Conservation (phyloP, 1,140 invertebrate species). For the Metaphire vulgaris region DNA sequence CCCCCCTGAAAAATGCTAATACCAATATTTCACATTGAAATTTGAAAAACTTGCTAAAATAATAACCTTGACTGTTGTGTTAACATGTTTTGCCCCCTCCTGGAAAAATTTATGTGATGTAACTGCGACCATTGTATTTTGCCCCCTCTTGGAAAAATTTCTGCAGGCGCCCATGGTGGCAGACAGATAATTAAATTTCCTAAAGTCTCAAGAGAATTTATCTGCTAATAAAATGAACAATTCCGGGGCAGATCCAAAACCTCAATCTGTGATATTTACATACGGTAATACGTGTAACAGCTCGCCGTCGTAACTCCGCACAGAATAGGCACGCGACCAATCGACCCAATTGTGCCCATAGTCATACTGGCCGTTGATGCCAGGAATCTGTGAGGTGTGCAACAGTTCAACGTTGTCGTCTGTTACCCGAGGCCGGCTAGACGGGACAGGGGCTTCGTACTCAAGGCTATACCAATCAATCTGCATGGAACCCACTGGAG, state of each 20-base stretch:
- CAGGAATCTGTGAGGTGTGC: conserved; percentile 52
- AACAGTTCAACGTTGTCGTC: conserved; percentile 51
- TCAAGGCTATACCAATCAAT: conserved; percentile 15
- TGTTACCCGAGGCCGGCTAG: conserved; percentile 37
- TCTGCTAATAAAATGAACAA: no score
- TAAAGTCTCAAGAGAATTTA: no score
- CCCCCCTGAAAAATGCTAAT: no score
- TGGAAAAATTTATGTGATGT: no score
- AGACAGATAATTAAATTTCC: no score
- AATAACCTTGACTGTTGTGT: no score
- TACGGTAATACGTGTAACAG: conserved; percentile 81
- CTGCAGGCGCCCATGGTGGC: no score
- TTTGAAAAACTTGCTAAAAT: no score
- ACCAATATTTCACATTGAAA: no score
- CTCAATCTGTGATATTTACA: conserved; percentile 68
- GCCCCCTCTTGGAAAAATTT: no score
- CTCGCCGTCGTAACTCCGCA: conserved; percentile 64
- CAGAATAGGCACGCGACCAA: conserved; percentile 71
- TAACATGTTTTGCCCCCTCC: no score
- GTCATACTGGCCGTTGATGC: conserved; percentile 62
- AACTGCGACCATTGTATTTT: no score
- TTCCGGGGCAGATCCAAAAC: background rate
- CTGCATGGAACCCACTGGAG: background rate
- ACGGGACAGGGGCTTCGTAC: conserved; percentile 30
- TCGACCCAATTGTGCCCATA: conserved; percentile 62